Conservation (phyloP, 1,140 invertebrate species). For the Bilobella aurantiaca region DNA sequence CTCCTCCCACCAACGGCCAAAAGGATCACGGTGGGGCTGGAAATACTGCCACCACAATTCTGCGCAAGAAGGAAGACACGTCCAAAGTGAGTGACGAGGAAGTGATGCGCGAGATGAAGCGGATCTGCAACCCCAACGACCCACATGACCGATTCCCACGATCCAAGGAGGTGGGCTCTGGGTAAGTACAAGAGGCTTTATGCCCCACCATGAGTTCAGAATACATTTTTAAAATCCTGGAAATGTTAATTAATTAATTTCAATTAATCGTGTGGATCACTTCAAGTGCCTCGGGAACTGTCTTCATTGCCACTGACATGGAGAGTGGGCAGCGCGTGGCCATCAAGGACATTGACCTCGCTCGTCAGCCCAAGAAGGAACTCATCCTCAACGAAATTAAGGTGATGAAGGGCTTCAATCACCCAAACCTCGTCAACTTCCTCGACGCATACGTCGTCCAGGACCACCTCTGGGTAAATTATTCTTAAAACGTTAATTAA, state of each 20-base stretch:
- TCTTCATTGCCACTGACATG: conserved; percentile 77
- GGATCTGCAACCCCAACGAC: conserved; percentile 64
- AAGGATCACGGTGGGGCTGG: no score
- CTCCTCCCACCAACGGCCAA: no score
- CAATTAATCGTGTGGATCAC: neutral
- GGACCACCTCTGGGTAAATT: conserved; percentile 76
- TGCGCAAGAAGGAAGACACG: conserved; percentile 48
- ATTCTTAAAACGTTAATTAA: neutral
- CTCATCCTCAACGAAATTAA: conserved; percentile 90
- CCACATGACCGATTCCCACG: conserved; percentile 67
- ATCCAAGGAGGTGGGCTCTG: conserved; percentile 77
- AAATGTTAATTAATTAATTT: conserved; percentile 9
- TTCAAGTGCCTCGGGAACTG: conserved; percentile 66
- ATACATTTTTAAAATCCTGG: neutral
- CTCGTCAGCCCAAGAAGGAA: conserved; percentile 87
- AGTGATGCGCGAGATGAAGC: conserved; percentile 68
- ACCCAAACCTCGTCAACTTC: conserved; percentile 96
- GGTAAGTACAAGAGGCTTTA: no score
- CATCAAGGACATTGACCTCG: conserved; percentile 90
- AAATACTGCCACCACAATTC: conserved; percentile 25
- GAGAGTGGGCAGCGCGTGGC: conserved; percentile 69
- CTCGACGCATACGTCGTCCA: conserved; percentile 80
- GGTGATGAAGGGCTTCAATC: conserved; percentile 83
- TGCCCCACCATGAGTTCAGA: no score
- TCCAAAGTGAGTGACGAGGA: conserved; percentile 62